Evolutionary conservation across 2,888 invertebrate species (phyloP).

Genomic region (Rhaphigaster nebulosa): DNA sequence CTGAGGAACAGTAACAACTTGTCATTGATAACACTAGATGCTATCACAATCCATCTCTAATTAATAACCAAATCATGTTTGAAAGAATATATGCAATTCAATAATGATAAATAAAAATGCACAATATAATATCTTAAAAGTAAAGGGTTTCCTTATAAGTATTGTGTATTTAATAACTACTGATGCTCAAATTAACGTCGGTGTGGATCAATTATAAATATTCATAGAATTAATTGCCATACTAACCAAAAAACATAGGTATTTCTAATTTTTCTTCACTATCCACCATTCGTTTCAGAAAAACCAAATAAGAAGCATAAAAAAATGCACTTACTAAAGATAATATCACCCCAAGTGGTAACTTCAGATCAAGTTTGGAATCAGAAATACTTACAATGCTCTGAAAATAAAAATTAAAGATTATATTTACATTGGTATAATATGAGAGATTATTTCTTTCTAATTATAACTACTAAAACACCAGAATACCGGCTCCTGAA

Average conservation of each 20-base stretch:
- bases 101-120: too few relatives aligned
- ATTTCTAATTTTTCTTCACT: constrained; percentile 95
- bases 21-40: too few relatives aligned
- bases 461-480: not conserved
- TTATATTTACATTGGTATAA: not conserved
- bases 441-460: constrained; percentile 8
- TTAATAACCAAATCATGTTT: too few relatives aligned
- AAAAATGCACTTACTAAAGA: constrained; percentile 89
- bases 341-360: constrained; percentile 85
- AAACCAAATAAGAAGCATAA: constrained; percentile 91
- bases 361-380: constrained; percentile 75
- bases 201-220: constrained; percentile 48
- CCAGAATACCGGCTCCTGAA: not conserved
- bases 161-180: not conserved
- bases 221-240: constrained; percentile 56
- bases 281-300: constrained; percentile 87
- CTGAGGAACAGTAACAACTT: too few relatives aligned
- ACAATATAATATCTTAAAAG: not conserved
- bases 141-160: not conserved
- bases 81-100: too few relatives aligned
- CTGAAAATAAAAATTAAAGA: constrained; percentile 70
- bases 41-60: too few relatives aligned
- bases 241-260: constrained; percentile 93
- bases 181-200: not conserved
- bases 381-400: constrained; percentile 84